Conservation (phyloP, 2,888 invertebrate genomes). For the Brachypterus glaber region DNA sequence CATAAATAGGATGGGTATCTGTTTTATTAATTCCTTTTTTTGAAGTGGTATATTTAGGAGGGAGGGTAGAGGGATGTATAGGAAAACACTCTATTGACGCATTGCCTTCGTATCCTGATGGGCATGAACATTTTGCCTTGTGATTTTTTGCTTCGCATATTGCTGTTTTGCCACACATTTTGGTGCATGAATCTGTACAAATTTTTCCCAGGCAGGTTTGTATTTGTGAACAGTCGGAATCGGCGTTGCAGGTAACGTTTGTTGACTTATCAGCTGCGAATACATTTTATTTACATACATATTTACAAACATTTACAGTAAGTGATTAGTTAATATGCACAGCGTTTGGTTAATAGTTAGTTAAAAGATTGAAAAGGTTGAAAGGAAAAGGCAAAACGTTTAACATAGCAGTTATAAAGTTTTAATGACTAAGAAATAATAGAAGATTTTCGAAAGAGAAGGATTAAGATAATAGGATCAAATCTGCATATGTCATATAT, state of each 20-base stretch:
- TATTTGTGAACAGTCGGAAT: constrained; percentile 45
- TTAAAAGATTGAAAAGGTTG: constrained; percentile 16
- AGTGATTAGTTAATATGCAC: constrained; percentile 16
- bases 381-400: constrained; percentile 13
- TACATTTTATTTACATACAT: constrained; percentile 34
- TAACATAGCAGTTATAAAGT: not conserved
- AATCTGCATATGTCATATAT: constrained; percentile 16
- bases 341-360: constrained; percentile 18
- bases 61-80: constrained; percentile 8
- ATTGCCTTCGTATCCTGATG: constrained; percentile 44
- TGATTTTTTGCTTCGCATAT: constrained; percentile 44
- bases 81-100: constrained; percentile 43
- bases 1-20: no score
- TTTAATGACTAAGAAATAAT: constrained; percentile 4
- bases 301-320: constrained; percentile 24
- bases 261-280: constrained; percentile 41
- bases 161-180: constrained; percentile 42
- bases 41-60: constrained; percentile 4
- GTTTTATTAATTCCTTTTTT: no score
- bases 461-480: constrained; percentile 9
- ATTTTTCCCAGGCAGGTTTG: constrained; percentile 45
- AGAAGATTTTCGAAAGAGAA: constrained; percentile 9
- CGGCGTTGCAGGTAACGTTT: constrained; percentile 42
- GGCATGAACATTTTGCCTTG: constrained; percentile 41
- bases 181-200: constrained; percentile 46